Percentiles rank a stretch among this genome's conserved stretches.
Conservation (phyloP, 2,888 invertebrate genomes). For the Elaeidobius kamerunicus region DNA sequence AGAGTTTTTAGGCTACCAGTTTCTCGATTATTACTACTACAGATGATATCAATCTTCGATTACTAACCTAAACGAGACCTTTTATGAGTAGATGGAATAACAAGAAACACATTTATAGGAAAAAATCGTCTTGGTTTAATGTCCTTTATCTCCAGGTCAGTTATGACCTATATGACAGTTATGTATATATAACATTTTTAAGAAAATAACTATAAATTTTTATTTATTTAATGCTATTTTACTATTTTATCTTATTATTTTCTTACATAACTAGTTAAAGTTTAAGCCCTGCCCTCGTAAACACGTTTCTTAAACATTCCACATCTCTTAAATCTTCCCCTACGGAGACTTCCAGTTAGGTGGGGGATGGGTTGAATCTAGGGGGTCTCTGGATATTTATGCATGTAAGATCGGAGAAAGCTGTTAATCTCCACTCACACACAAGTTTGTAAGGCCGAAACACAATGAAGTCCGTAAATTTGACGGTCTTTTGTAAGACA, state of each 20-base stretch:
- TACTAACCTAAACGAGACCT: too few species aligned
- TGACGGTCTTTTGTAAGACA: constrained; percentile 31
- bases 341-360: neutral
- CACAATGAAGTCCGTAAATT: constrained; percentile 31
- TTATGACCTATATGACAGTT: too few species aligned
- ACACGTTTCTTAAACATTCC: constrained; percentile 10
- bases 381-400: constrained; percentile 21
- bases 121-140: too few species aligned
- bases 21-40: too few species aligned
- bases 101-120: too few species aligned
- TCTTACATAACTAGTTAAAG: neutral
- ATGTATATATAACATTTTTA: too few species aligned
- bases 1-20: too few species aligned
- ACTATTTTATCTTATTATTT: neutral
- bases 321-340: constrained; percentile 13
- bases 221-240: too few species aligned
- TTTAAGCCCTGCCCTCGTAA: constrained; percentile 5
- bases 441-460: constrained; percentile 30
- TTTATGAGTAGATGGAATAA: too few species aligned
- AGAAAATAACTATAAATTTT: too few species aligned
- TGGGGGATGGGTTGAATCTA: neutral
- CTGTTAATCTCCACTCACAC: constrained; percentile 31
- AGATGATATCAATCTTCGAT: too few species aligned
- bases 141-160: too few species aligned
- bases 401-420: constrained; percentile 31